These are phyloP conservation scores for Rhincodon typus DNA, from an alignment of 2,797 vertebrate genomes.

Conservation along the genomic window DNA sequence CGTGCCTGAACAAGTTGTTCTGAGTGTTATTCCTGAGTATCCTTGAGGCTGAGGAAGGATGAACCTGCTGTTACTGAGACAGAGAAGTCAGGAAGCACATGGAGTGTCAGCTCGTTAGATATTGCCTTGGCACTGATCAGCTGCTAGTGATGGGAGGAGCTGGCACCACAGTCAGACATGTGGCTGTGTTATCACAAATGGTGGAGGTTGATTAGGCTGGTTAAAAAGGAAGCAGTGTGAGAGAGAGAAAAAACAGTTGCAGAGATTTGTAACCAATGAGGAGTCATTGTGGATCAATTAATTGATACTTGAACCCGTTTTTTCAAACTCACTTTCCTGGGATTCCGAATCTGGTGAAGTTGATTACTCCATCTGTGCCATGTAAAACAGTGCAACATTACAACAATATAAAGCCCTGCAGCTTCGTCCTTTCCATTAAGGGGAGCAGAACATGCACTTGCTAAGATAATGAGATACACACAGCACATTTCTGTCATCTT, in stretches of 20 bases:
- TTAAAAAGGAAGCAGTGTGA: constrained; percentile 18
- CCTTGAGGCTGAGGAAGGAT: not conserved
- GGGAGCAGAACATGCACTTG: not conserved
- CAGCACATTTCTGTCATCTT: not conserved
- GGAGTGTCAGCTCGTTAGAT: not conserved
- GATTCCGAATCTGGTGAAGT: constrained; percentile 17
- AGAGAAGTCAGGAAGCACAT: not conserved
- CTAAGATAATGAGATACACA: too few species aligned
- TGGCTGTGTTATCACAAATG: not conserved
- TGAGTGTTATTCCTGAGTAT: not conserved
- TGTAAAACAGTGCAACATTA: constrained; percentile 27
- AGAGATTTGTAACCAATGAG: constrained; percentile 12
- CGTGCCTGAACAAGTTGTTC: not conserved
- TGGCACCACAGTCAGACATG: not conserved
- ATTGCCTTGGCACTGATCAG: not conserved
- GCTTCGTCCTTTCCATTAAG: not conserved
- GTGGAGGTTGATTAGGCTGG: not conserved
- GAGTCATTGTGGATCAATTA: constrained; percentile 4
- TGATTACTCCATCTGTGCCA: constrained; percentile 33
- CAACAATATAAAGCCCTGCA: not conserved
- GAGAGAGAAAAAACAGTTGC: not conserved
- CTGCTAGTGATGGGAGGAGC: not conserved
- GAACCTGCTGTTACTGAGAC: constrained; percentile 14
- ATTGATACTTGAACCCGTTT: not conserved
- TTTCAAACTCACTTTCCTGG: constrained; percentile 37